A percentile compares a stretch with the other conserved stretches of the same genome.
These are phyloP conservation scores for Equus przewalskii DNA, from an alignment of 2,113 vertebrate genomes.

Conservation along the genomic window DNA sequence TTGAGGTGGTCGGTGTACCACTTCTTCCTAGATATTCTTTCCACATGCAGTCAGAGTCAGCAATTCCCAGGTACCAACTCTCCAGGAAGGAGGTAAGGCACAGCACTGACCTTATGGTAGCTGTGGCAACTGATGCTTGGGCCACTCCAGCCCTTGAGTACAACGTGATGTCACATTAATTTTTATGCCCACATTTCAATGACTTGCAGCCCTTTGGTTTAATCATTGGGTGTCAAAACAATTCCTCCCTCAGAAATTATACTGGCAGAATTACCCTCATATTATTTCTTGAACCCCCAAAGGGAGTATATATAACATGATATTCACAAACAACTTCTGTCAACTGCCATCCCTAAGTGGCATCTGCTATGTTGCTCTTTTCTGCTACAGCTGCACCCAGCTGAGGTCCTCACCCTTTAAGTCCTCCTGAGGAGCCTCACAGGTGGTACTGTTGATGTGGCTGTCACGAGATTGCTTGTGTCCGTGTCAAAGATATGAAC, in stretches of 20 bases:
- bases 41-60: neutral
- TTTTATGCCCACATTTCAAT: neutral
- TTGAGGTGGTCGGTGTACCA: neutral
- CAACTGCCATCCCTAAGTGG: neutral
- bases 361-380: neutral
- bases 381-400: neutral
- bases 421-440: neutral
- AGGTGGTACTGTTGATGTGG: neutral
- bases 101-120: neutral
- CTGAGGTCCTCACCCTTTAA: neutral
- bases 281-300: neutral
- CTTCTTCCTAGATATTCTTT: neutral
- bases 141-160: neutral
- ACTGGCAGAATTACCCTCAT: neutral
- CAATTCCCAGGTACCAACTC: neutral
- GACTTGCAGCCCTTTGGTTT: neutral
- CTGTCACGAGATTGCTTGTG: neutral
- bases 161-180: neutral
- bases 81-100: neutral
- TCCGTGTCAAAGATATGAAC: neutral
- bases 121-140: neutral
- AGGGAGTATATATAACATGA: neutral
- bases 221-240: neutral
- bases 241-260: conserved; percentile 19
- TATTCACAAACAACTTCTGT: neutral